Conservation (phyloP, 2,113 vertebrate genomes). For the Megaleporinus macrocephalus region DNA sequence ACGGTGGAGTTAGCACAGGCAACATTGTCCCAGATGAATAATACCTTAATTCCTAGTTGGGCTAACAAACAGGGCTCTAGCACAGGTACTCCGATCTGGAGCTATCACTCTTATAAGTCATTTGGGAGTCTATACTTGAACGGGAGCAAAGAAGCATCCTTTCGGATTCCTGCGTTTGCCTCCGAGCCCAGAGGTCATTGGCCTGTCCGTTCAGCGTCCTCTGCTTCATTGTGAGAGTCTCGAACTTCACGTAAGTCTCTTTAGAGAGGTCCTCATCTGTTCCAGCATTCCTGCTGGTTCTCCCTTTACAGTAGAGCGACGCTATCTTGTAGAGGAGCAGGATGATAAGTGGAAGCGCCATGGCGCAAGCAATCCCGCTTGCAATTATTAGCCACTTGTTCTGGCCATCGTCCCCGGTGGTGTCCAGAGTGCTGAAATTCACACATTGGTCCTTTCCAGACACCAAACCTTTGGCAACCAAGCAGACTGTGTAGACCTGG, state of each 20-base stretch:
- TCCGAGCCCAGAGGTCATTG: constrained; percentile 86
- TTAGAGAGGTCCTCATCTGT: constrained; percentile 85
- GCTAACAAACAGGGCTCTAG: constrained; percentile 62
- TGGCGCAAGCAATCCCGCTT: constrained; percentile 79
- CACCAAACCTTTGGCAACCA: constrained; percentile 80
- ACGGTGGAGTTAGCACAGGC: neutral
- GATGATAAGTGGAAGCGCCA: constrained; percentile 83
- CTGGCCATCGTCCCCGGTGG: constrained; percentile 63
- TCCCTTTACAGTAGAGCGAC: constrained; percentile 77
- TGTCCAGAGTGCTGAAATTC: constrained; percentile 84
- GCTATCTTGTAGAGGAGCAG: constrained; percentile 91
- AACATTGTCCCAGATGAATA: neutral
- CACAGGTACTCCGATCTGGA: constrained; percentile 85
- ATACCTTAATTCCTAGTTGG: neutral
- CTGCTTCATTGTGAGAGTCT: constrained; percentile 88
- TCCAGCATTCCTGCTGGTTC: constrained; percentile 57
- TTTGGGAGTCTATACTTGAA: constrained; percentile 89
- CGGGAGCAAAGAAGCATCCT: constrained; percentile 88
- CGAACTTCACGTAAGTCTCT: constrained; percentile 95
- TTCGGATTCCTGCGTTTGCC: constrained; percentile 86
- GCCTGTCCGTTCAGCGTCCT: constrained; percentile 72
- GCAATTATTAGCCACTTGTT: constrained; percentile 76
- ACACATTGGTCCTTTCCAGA: constrained; percentile 88
- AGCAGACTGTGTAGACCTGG: constrained; percentile 88
- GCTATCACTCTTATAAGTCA: constrained; percentile 86